These are phyloP conservation scores for Tuberolachnus salignus DNA, from an alignment of 2,888 invertebrate genomes.

Conservation along the genomic window DNA sequence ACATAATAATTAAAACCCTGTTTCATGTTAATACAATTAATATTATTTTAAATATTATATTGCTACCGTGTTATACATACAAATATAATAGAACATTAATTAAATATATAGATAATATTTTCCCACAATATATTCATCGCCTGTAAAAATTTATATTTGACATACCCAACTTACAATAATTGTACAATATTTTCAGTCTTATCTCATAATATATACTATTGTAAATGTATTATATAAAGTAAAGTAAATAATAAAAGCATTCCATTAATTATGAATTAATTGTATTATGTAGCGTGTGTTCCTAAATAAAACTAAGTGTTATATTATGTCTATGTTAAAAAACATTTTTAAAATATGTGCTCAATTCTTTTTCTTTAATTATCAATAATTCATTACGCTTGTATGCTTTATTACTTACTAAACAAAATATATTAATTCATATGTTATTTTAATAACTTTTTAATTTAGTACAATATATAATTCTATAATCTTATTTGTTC, in stretches of 20 bases:
- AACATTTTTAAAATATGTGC: neutral
- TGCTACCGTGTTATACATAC: too few species aligned
- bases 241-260: neutral
- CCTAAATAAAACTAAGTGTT: neutral
- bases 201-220: neutral
- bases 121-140: too few species aligned
- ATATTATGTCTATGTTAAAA: neutral
- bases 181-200: conserved; percentile 47
- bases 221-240: too few species aligned
- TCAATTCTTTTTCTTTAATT: neutral
- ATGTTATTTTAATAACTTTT: neutral
- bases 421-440: neutral
- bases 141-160: too few species aligned
- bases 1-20: too few species aligned
- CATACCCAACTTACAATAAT: neutral
- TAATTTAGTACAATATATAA: neutral
- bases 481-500: too few species aligned
- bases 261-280: neutral
- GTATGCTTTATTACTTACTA: neutral
- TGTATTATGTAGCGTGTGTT: neutral
- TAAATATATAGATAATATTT: too few species aligned
- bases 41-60: too few species aligned
- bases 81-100: too few species aligned
- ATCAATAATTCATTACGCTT: neutral
- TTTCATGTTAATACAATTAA: too few species aligned